Base-by-base conservation (phyloP, 2,113 vertebrate genomes). In the Lynx canadensis region DNA sequence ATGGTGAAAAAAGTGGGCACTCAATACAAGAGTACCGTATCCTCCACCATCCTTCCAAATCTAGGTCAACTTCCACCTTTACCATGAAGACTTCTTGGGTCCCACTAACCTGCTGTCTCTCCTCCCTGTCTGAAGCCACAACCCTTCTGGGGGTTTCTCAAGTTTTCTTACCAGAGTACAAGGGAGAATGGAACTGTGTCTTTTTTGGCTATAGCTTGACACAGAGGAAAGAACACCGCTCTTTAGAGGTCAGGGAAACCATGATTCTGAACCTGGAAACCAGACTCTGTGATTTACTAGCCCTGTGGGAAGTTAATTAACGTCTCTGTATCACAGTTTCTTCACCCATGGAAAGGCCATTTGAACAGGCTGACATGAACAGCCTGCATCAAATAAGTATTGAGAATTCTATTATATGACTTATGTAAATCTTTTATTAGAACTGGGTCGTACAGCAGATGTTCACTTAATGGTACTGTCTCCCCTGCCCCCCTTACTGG, bases 361-460 rank as follows among this genome's bases (percentile, higher is more conserved):
- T 74, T 45, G 45, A 86, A 91, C 50, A n/a, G 27, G 82, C 74
- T 78, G 41, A 48, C 41, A 31, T 18, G 41, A 48, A 48, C 25
- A 78, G 60, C 18, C 71, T 85, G 93, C 52, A 63, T 57, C 79
- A 87, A 95, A 95, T 63, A 74, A 48, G 78, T 82, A 93, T 4
- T 66, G 90, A 83, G 33, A 94, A 98, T 86, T 21, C 74, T 33
- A 18, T 36, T 18, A 74, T 29, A 14, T n/a, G 79, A 93, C 92
- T 76, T 74, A 89, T 50, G 29, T 68, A 69, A 90, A 85, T 95
- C 60, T 38, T 11, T 90, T 96, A 65, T 55, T 76, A 95, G 76
- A 57, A 41, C 69, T 9, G 38, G 14, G 36, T 10, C 10, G 19
- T 5, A 15, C 6, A n/a, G 52, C 23, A 69, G 23, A 73, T 76